Conservation (phyloP, 2,888 invertebrate species). For the Pyrocoelia pectoralis region DNA sequence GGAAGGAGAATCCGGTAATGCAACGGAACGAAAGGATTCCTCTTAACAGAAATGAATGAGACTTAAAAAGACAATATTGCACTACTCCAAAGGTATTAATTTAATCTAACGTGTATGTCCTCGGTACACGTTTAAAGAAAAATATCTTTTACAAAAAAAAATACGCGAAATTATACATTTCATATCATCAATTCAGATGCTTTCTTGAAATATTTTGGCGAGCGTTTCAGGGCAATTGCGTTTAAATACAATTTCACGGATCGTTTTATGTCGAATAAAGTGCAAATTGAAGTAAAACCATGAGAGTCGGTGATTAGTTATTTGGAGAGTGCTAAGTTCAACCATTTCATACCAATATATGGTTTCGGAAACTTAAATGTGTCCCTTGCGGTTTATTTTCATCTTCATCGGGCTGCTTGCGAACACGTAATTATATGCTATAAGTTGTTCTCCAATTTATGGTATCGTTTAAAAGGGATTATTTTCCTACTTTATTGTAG, state of each 20-base stretch:
- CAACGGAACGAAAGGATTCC: conserved; percentile 37
- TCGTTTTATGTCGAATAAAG: conserved; percentile 31
- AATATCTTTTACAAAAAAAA: not conserved
- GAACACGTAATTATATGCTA: conserved; percentile 37
- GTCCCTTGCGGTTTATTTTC: conserved; percentile 30
- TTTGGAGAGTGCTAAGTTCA: conserved; percentile 32
- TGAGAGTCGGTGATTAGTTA: conserved; percentile 30
- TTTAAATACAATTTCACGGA: conserved; percentile 32
- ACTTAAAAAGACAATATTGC: conserved; percentile 34
- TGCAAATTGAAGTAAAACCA: conserved; percentile 29
- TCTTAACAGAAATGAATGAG: conserved; percentile 40
- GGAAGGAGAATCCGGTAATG: conserved; percentile 34
- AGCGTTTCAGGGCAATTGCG: conserved; percentile 21
- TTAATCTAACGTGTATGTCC: not conserved
- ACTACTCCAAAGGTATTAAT: not conserved
- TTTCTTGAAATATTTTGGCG: conserved; percentile 14
- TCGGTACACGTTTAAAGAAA: no score
- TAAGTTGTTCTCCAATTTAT: conserved; percentile 29
- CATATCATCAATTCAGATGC: conserved; percentile 18
- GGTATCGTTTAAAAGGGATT: conserved; percentile 25
- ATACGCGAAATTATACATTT: not conserved
- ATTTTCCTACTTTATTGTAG: conserved; percentile 20
- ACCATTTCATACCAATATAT: conserved; percentile 29
- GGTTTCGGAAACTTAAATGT: conserved; percentile 27
- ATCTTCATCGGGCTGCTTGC: conserved; percentile 23